Evolutionary conservation across 2,797 vertebrate genomes (phyloP).

Genomic region (Platalea minor): DNA sequence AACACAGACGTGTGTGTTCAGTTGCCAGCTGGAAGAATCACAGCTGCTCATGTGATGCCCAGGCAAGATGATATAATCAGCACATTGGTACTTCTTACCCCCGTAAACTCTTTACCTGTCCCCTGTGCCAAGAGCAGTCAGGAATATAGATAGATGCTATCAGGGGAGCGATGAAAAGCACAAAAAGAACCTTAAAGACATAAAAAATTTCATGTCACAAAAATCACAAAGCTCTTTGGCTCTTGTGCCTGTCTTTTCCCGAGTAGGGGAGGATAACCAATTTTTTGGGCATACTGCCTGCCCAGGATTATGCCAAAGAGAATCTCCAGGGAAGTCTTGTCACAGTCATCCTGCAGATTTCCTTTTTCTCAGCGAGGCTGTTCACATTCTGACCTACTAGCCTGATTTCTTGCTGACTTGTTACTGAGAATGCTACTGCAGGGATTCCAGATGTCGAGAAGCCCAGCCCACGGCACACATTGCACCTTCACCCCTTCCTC

Average conservation of each 20-base stretch:
- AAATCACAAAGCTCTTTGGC: constrained; percentile 5
- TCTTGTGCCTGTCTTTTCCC: not conserved
- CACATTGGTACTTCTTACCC: not conserved
- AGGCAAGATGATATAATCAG: not conserved
- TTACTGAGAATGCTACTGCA: not conserved
- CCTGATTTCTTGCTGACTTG: not conserved
- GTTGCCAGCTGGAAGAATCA: not conserved
- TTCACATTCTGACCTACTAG: constrained; percentile 29
- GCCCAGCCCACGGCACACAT: not conserved
- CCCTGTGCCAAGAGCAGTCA: not conserved
- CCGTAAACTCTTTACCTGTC: not conserved
- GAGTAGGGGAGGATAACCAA: not conserved
- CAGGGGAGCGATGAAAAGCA: not conserved
- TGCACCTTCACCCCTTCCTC: not conserved
- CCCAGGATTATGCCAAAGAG: not conserved
- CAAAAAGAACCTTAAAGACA: not conserved
- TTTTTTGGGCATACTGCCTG: not conserved
- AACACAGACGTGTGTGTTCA: not conserved
- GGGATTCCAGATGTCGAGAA: constrained; percentile 1
- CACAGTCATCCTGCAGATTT: not conserved
- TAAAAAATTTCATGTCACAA: not conserved
- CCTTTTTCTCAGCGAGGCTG: not conserved
- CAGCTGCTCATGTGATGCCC: not conserved
- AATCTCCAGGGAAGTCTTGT: not conserved
- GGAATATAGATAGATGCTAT: not conserved